Evolutionary conservation across 2,888 invertebrate species (phyloP).

Genomic region (Hermaeophaga mercurialis): DNA sequence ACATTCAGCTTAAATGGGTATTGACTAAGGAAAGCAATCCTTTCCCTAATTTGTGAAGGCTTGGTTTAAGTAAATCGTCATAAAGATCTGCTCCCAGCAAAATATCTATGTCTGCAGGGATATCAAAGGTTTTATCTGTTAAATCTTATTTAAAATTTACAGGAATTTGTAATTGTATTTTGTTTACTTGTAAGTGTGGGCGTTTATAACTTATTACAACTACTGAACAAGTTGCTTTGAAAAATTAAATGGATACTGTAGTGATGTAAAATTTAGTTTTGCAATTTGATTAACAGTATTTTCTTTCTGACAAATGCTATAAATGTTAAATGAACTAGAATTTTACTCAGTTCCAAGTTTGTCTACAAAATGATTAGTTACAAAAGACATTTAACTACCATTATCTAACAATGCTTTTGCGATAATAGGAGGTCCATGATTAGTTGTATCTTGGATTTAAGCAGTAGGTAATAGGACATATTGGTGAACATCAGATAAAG

Average conservation of each 20-base stretch:
- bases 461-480: neutral
- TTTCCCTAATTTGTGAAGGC: neutral
- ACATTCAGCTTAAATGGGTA: neutral
- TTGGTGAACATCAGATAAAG: no score
- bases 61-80: neutral
- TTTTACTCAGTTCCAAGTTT: neutral
- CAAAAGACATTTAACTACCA: neutral
- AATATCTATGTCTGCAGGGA: neutral
- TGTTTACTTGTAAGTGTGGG: neutral
- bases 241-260: neutral
- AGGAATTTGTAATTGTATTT: neutral
- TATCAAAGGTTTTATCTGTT: neutral
- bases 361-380: neutral
- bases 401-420: neutral
- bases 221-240: neutral
- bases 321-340: neutral
- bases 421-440: neutral
- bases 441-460: neutral
- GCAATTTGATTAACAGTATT: neutral
- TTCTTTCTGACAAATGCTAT: neutral
- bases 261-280: neutral
- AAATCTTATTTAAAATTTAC: neutral
- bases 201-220: neutral
- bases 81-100: constrained; percentile 9
- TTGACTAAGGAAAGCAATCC: neutral